phyloP scores from a whole-genome alignment of 1,140 invertebrate species.

The Platyscapa corneri region DNA sequence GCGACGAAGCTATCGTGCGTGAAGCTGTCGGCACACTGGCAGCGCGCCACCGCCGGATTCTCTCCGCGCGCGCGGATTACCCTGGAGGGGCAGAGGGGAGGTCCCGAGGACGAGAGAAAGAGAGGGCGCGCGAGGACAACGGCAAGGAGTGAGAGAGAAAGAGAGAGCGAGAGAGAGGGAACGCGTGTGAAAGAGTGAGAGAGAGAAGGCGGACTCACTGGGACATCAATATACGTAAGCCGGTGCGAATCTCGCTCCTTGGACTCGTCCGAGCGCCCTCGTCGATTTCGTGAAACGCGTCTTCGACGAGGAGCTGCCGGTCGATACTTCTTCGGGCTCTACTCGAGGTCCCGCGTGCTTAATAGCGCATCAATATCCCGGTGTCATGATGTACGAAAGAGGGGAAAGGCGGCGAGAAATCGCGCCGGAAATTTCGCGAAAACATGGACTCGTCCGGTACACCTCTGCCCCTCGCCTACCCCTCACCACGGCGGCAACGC shows the following conservation, averaged over 20 bases:
- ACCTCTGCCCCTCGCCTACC: background rate
- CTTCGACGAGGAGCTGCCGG: background rate
- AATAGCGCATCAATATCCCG: no score
- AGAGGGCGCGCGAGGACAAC: background rate
- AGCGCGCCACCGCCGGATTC: conserved; percentile 22
- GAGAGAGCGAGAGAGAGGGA: background rate
- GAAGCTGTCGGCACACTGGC: conserved; percentile 48
- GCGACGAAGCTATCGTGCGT: conserved; percentile 32
- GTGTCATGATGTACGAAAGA: no score
- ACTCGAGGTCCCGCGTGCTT: no score
- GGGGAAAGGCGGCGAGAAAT: background rate
- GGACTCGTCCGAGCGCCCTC: conserved; percentile 65
- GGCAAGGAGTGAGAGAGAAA: background rate
- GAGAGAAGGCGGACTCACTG: background rate
- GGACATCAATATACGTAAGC: background rate
- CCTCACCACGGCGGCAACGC: background rate
- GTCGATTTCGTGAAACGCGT: background rate
- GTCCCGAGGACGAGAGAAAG: background rate
- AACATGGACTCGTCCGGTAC: background rate
- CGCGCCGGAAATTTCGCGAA: background rate
- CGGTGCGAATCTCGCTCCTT: conserved; percentile 56
- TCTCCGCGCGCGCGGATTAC: conserved; percentile 42
- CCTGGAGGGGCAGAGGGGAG: conserved; percentile 48
- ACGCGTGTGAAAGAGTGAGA: background rate
- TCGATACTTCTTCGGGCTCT: no score